phyloP scores from a whole-genome alignment of 2,888 invertebrate species.

The Phytoseiulus persimilis region DNA sequence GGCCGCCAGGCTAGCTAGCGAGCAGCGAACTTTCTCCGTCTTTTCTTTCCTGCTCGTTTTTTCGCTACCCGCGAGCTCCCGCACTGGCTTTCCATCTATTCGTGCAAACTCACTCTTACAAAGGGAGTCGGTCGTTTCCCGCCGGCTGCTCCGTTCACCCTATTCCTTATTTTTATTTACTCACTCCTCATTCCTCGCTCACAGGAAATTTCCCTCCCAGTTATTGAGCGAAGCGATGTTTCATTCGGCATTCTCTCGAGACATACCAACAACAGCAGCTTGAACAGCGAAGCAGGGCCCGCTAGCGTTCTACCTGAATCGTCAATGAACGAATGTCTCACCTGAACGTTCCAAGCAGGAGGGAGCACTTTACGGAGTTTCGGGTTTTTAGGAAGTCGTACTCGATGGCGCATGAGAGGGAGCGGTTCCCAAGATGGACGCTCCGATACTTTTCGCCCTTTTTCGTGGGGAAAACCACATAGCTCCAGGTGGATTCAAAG shows the following conservation, averaged over 20 bases:
- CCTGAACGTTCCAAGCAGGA: neutral
- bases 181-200: neutral
- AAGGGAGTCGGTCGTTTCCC: neutral
- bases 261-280: neutral
- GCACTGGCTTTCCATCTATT: neutral
- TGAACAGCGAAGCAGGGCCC: neutral
- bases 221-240: neutral
- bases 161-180: neutral
- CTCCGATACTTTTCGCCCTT: too few species aligned
- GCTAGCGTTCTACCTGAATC: too few species aligned
- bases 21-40: neutral
- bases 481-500: neutral
- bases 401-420: too few species aligned
- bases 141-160: neutral
- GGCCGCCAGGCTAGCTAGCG: neutral
- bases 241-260: neutral
- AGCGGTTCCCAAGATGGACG: too few species aligned
- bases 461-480: too few species aligned
- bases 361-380: neutral
- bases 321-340: neutral
- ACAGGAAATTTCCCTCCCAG: neutral
- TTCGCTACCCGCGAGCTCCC: neutral
- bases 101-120: neutral
- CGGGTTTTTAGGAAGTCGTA: neutral
- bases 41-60: neutral